These are phyloP conservation scores for Julus scanicus DNA, from an alignment of 2,888 invertebrate species.

Conservation along the genomic window DNA sequence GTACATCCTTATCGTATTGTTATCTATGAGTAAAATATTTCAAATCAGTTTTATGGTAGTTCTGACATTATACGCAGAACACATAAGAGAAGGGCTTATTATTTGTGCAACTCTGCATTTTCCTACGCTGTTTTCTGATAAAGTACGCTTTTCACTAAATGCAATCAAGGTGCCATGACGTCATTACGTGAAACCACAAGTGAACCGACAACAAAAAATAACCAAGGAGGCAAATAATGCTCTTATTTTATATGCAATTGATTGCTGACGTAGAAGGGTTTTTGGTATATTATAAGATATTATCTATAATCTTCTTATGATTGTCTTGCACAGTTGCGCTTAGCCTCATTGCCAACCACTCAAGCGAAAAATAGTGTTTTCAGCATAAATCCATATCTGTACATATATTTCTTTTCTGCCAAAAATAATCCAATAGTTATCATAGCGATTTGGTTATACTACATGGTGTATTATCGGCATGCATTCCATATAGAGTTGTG, in stretches of 20 bases:
- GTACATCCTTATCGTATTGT: too few relatives aligned
- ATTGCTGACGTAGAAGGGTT: slow-evolving; percentile 12
- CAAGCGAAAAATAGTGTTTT: not conserved
- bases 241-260: slow-evolving; percentile 8
- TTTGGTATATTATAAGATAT: not conserved
- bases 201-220: not conserved
- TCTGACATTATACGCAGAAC: not conserved
- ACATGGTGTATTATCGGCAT: too few relatives aligned
- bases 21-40: not conserved
- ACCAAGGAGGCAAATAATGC: not conserved
- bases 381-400: not conserved
- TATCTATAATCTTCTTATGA: not conserved
- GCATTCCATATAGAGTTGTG: too few relatives aligned
- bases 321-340: not conserved
- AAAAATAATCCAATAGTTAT: slow-evolving; percentile 14
- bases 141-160: not conserved
- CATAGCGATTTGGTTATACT: too few relatives aligned
- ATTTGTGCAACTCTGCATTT: not conserved
- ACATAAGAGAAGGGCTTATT: not conserved
- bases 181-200: not conserved
- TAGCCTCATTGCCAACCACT: not conserved
- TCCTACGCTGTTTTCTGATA: not conserved
- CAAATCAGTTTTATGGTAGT: not conserved
- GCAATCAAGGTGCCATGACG: not conserved
- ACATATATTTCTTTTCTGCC: not conserved